phyloP scores from a whole-genome alignment of 1,140 invertebrate species.

The Caerostris extrusa region DNA sequence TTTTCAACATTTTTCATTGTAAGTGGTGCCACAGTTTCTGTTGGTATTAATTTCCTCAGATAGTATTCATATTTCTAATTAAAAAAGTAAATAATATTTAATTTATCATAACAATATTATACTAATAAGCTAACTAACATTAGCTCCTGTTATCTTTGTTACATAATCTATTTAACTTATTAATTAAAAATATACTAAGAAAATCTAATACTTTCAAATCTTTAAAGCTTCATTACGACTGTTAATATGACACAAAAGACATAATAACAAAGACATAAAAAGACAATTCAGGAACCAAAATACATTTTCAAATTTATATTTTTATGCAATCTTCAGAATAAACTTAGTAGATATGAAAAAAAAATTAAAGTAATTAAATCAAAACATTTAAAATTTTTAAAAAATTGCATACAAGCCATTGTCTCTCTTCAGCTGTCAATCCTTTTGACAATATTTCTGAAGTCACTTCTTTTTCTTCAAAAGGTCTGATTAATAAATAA shows the following conservation, averaged over 20 bases:
- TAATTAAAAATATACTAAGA: no score
- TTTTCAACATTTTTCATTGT: constrained; percentile 19
- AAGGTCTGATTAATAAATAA: not conserved
- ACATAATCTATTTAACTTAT: no score
- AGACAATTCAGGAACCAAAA: no score
- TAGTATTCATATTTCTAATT: constrained; percentile 74
- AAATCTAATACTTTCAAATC: no score
- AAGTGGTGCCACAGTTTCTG: constrained; percentile 53
- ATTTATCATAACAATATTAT: no score
- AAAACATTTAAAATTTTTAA: not conserved
- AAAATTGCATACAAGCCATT: constrained; percentile 62
- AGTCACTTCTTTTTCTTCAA: constrained; percentile 41
- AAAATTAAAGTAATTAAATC: not conserved
- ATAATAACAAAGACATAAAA: no score
- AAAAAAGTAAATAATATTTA: not conserved
- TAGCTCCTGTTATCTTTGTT: no score
- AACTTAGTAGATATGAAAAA: not conserved
- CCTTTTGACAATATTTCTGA: not conserved
- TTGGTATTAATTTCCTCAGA: constrained; percentile 61
- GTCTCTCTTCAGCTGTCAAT: constrained; percentile 63
- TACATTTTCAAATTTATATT: no score
- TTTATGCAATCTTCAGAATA: no score
- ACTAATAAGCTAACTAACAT: no score
- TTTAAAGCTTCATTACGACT: no score
- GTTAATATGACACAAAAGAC: no score